Evolutionary conservation across 2,113 vertebrate genomes (phyloP).

Genomic region (Gobiocypris rarus): DNA sequence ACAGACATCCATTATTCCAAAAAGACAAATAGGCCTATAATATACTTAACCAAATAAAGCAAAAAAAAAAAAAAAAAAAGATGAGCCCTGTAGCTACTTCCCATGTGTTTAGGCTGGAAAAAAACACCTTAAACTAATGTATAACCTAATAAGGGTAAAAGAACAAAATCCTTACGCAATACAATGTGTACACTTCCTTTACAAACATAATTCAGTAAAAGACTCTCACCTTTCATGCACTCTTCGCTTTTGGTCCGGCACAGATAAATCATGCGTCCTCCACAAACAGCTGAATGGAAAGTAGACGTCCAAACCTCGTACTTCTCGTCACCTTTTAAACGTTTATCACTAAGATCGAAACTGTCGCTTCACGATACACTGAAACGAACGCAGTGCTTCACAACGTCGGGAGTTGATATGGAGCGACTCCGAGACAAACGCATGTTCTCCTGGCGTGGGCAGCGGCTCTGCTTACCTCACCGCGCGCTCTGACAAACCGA

Average conservation of each 20-base stretch:
- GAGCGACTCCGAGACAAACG: background rate
- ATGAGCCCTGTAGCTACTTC: background rate
- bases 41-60: background rate
- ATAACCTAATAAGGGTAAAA: background rate
- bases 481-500: background rate
- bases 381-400: background rate
- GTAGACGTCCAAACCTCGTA: background rate
- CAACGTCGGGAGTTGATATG: background rate
- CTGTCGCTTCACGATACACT: background rate
- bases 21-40: background rate
- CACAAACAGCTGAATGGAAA: background rate
- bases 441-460: slow-evolving; percentile 3
- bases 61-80: background rate
- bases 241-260: background rate
- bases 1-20: background rate
- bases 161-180: background rate
- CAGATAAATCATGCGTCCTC: slow-evolving; percentile 27
- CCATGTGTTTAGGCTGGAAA: background rate
- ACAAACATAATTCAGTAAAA: background rate
- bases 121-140: background rate
- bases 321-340: background rate
- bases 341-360: background rate
- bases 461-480: slow-evolving; percentile 23
- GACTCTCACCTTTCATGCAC: slow-evolving; percentile 46
- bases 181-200: background rate